Percentiles rank a stretch among this genome's conserved stretches.
Conservation (phyloP, 2,797 vertebrate species). For the Spondyliosoma cantharus region DNA sequence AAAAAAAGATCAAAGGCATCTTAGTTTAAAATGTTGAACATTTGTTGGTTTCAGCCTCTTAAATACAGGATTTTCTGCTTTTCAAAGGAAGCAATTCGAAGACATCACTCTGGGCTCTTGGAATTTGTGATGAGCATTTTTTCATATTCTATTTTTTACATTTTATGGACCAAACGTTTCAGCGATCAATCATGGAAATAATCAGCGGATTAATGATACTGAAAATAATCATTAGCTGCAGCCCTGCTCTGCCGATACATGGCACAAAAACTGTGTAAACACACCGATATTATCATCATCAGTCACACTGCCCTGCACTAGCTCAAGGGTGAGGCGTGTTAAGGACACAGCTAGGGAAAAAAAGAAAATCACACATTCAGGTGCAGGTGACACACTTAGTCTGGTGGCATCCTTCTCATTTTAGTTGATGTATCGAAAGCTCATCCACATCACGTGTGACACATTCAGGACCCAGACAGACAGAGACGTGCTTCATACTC, state of each 20-base stretch:
- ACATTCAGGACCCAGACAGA: constrained; percentile 16
- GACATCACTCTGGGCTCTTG: no score
- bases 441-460: constrained; percentile 13
- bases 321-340: not conserved
- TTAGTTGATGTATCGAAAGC: not conserved
- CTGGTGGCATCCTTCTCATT: not conserved
- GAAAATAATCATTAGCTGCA: no score
- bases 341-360: not conserved
- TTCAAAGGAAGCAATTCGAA: no score
- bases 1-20: not conserved
- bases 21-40: not conserved
- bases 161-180: no score
- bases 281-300: not conserved
- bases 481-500: constrained; percentile 28
- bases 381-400: not conserved
- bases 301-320: not conserved
- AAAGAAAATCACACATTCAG: not conserved
- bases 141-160: not conserved
- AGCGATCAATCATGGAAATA: no score
- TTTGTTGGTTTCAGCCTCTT: no score
- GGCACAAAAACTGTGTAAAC: not conserved
- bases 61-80: no score
- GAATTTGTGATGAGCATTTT: no score
- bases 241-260: no score
- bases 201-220: no score